These are phyloP conservation scores for Mus minutoides DNA, from an alignment of 2,797 vertebrate genomes.

Conservation along the genomic window DNA sequence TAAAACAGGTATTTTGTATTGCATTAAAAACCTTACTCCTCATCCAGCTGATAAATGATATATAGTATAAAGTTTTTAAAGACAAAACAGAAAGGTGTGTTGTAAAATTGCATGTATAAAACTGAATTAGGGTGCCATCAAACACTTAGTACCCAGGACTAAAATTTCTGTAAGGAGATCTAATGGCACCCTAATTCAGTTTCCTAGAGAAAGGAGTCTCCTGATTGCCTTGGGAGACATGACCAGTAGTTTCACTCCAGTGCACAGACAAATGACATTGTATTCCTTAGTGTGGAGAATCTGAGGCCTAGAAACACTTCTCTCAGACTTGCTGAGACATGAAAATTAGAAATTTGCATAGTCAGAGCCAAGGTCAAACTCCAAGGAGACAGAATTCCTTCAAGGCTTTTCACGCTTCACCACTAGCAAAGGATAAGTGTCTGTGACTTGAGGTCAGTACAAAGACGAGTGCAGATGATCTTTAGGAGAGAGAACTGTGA, in stretches of 20 bases:
- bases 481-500: neutral
- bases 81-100: neutral
- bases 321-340: neutral
- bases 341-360: constrained; percentile 36
- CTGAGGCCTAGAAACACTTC: neutral
- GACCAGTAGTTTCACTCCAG: neutral
- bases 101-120: neutral
- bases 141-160: no score
- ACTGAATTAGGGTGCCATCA: neutral
- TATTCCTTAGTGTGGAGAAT: neutral
- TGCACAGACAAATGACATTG: neutral
- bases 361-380: neutral
- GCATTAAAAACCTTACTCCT: neutral
- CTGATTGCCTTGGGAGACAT: neutral
- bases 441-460: neutral
- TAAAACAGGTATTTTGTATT: constrained; percentile 46
- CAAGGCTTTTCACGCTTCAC: neutral
- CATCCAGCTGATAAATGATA: neutral
- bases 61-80: neutral
- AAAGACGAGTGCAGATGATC: neutral
- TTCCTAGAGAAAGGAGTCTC: neutral
- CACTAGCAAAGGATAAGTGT: neutral
- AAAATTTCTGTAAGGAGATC: no score
- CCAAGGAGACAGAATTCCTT: neutral
- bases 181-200: no score